A percentile compares a stretch with the other conserved stretches of the same genome.
Conservation (phyloP, 2,888 invertebrate genomes). For the Aphodius sticticus region DNA sequence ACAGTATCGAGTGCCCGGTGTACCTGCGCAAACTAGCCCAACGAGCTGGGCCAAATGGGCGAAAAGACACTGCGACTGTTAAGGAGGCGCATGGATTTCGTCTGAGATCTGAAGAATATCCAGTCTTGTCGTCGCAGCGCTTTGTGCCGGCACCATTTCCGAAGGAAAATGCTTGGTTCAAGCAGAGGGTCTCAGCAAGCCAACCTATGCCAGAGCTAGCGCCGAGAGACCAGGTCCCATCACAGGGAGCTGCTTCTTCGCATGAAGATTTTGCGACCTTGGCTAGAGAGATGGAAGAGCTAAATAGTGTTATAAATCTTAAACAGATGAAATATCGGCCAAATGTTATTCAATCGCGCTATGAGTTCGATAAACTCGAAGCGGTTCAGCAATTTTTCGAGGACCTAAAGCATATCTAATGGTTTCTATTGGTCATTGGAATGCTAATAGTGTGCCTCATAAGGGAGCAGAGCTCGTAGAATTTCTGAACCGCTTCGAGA, state of each 20-base stretch:
- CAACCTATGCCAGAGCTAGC: not conserved
- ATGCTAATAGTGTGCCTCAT: conserved; percentile 35
- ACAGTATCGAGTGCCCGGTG: conserved; percentile 11
- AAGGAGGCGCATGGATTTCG: not conserved
- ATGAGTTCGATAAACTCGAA: conserved; percentile 8
- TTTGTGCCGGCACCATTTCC: not conserved
- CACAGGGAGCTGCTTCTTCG: not conserved
- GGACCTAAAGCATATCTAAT: not conserved
- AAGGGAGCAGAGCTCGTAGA: conserved; percentile 34
- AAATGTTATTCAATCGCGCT: not conserved
- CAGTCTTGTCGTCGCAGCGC: not conserved
- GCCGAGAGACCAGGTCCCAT: not conserved
- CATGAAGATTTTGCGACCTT: conserved; percentile 13
- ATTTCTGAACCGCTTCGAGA: conserved; percentile 31
- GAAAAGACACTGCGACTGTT: not conserved
- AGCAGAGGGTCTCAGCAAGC: not conserved
- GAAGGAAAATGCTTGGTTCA: not conserved
- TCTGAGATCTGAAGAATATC: not conserved
- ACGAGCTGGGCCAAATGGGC: not conserved
- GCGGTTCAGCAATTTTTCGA: not conserved
- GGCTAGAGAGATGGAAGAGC: not conserved
- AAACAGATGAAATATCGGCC: conserved; percentile 15
- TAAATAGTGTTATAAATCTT: conserved; percentile 4
- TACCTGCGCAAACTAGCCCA: conserved; percentile 6
- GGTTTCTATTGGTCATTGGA: conserved; percentile 29